phyloP scores from a whole-genome alignment of 2,113 vertebrate species.

The Donacobius atricapilla region DNA sequence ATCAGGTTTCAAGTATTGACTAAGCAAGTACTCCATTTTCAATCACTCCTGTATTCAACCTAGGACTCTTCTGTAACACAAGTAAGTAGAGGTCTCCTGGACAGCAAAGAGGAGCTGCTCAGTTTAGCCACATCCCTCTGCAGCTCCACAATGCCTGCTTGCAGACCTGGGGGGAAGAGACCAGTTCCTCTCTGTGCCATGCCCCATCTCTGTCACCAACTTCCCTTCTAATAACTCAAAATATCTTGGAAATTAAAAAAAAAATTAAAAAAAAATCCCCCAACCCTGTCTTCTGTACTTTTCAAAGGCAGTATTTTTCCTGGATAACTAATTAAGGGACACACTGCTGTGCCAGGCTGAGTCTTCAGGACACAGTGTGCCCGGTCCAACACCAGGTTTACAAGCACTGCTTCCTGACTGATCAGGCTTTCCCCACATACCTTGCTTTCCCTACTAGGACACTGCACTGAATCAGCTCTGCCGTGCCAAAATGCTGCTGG shows the following conservation, averaged over 20 bases:
- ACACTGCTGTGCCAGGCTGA: neutral
- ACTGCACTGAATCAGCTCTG: neutral
- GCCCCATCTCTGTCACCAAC: neutral
- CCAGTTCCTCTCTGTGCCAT: neutral
- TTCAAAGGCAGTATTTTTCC: neutral
- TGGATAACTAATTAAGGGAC: neutral
- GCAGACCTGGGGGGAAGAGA: neutral
- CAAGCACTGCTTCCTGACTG: neutral
- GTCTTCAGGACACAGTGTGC: neutral
- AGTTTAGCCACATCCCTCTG: neutral
- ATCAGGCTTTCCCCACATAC: neutral
- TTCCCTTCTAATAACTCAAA: neutral
- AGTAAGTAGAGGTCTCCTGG: neutral
- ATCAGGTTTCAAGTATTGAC: neutral
- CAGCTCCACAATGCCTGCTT: neutral
- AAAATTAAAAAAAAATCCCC: neutral
- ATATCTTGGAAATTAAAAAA: neutral
- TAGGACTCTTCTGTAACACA: neutral
- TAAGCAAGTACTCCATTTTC: neutral
- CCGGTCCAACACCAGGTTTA: neutral
- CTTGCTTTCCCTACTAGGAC: neutral
- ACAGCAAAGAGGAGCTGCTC: neutral
- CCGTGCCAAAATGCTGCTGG: fast-evolving
- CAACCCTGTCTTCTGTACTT: neutral
- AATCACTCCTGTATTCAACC: neutral